These are phyloP conservation scores for Chalcosyrphus nemorum DNA, from an alignment of 2,888 invertebrate species.

Conservation along the genomic window DNA sequence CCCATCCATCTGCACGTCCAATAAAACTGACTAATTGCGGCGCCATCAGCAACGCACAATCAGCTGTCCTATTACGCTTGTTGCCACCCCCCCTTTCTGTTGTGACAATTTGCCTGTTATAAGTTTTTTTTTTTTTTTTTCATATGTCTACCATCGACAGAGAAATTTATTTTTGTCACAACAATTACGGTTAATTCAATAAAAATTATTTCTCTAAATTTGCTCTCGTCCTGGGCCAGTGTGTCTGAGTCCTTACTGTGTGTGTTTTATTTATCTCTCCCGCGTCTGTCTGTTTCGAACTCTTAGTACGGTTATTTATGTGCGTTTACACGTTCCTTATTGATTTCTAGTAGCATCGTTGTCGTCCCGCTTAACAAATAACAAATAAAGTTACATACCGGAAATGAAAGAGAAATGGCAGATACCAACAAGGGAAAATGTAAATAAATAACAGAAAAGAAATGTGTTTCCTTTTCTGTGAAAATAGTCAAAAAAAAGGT, in stretches of 20 bases:
- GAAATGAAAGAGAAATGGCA: conserved; percentile 31
- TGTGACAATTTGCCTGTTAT: conserved; percentile 14
- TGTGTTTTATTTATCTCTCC: conserved; percentile 51
- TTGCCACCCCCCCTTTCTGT: neutral
- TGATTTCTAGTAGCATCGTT: conserved; percentile 51
- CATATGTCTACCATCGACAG: neutral
- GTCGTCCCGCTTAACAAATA: conserved; percentile 36
- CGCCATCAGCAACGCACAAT: conserved; percentile 48
- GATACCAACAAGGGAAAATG: conserved; percentile 20
- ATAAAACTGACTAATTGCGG: conserved; percentile 64
- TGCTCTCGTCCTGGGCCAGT: neutral
- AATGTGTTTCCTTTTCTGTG: conserved; percentile 13
- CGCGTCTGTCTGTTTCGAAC: conserved; percentile 20
- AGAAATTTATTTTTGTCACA: conserved; percentile 36
- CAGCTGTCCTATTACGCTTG: conserved; percentile 12
- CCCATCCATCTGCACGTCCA: conserved; percentile 50
- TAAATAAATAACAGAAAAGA: conserved; percentile 44
- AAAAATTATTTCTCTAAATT: conserved; percentile 56
- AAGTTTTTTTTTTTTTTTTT: too few relatives aligned
- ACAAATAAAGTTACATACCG: conserved; percentile 28
- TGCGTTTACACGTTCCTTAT: conserved; percentile 52
- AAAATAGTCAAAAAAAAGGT: neutral
- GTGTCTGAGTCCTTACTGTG: too few relatives aligned
- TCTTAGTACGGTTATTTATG: conserved; percentile 51
- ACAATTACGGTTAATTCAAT: conserved; percentile 64